Evolutionary conservation across 2,888 invertebrate genomes (phyloP).

Genomic region (Alsophila aescularia): DNA sequence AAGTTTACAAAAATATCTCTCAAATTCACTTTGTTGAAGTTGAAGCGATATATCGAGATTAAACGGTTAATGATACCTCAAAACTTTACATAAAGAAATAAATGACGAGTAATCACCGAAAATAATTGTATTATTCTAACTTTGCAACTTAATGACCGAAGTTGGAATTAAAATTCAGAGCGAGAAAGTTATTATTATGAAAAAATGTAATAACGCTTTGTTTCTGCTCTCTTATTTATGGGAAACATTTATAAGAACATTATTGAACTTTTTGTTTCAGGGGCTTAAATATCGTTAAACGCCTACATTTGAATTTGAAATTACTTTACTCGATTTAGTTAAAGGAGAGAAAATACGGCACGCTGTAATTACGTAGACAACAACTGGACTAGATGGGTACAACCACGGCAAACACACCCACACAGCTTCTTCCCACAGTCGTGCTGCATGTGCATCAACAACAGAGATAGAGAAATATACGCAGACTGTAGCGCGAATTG

Average conservation of each 20-base stretch:
- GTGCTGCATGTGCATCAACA: no score
- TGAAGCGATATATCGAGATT: conserved; percentile 17
- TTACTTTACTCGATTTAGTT: background rate
- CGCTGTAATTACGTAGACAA: no score
- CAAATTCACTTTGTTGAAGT: background rate
- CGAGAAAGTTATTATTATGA: conserved; percentile 14
- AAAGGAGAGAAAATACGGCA: no score
- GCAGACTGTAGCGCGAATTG: no score
- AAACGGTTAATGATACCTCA: conserved; percentile 12
- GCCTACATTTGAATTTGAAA: background rate
- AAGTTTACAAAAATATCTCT: background rate
- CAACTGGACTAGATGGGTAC: no score
- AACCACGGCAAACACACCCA: no score
- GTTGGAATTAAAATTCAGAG: conserved; percentile 21
- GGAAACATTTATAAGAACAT: conserved; percentile 13
- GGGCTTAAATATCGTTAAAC: background rate
- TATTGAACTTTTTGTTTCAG: conserved; percentile 2
- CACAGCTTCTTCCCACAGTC: no score
- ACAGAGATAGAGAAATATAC: no score
- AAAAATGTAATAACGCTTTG: conserved; percentile 17
- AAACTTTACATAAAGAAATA: conserved; percentile 17
- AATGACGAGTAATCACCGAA: conserved; percentile 19
- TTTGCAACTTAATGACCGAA: conserved; percentile 15
- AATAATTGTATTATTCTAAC: conserved; percentile 17
- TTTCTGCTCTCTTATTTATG: conserved; percentile 13